A percentile compares a stretch with the other conserved stretches of the same genome.
Conservation (phyloP, 2,888 invertebrate genomes). For the Acholoe squamosa region DNA sequence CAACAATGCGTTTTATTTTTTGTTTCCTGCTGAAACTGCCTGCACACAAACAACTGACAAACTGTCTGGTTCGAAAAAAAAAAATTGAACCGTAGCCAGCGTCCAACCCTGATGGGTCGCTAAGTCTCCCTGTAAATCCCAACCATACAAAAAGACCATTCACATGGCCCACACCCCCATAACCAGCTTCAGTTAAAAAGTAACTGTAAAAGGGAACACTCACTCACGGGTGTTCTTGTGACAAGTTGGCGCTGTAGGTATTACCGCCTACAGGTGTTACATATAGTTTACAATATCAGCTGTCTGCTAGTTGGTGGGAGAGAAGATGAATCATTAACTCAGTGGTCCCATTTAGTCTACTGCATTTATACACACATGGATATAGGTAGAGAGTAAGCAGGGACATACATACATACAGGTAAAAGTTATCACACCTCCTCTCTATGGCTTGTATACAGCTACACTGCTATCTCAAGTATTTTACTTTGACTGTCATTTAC, state of each 20-base stretch:
- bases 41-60: background rate
- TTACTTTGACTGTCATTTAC: too few relatives aligned
- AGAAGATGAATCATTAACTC: too few relatives aligned
- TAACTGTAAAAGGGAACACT: background rate
- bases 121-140: background rate
- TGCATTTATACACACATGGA: too few relatives aligned
- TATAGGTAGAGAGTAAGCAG: too few relatives aligned
- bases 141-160: background rate
- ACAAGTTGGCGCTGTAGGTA: background rate
- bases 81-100: background rate
- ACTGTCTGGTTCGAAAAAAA: background rate
- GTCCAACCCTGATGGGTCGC: background rate
- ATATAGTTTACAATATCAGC: too few relatives aligned
- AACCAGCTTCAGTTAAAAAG: background rate
- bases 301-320: too few relatives aligned
- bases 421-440: too few relatives aligned
- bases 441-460: too few relatives aligned
- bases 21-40: background rate
- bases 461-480: too few relatives aligned
- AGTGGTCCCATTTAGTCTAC: too few relatives aligned
- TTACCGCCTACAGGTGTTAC: background rate
- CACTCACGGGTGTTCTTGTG: background rate
- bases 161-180: background rate
- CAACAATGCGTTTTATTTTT: background rate
- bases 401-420: too few relatives aligned